A percentile compares a stretch with the other conserved stretches of the same genome.
Conservation (phyloP, 2,888 invertebrate species). For the Volucella inflata region DNA sequence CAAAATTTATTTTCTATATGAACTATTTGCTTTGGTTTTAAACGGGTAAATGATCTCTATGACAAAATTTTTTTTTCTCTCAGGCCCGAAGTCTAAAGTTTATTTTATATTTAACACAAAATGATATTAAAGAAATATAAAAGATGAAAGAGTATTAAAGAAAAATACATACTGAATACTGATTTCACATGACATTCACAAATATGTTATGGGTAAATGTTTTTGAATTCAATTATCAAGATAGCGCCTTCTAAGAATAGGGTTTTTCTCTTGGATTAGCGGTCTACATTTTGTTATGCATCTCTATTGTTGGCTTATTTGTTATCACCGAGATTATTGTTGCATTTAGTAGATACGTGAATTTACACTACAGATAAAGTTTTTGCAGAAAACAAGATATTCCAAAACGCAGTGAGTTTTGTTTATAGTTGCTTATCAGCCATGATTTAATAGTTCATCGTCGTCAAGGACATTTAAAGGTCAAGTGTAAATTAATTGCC, state of each 20-base stretch:
- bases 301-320: constrained; percentile 29
- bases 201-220: constrained; percentile 9
- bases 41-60: constrained; percentile 24
- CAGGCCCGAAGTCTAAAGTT: constrained; percentile 18
- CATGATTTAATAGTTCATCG: constrained; percentile 43
- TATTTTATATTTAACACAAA: constrained; percentile 3
- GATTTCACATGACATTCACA: neutral
- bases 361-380: constrained; percentile 47
- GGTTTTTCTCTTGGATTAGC: neutral
- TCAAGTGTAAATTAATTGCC: constrained; percentile 53
- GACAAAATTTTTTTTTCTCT: constrained; percentile 14
- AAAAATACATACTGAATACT: neutral
- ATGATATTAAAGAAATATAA: constrained; percentile 13
- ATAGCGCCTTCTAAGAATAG: constrained; percentile 15
- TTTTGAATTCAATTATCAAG: constrained; percentile 20
- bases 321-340: constrained; percentile 27
- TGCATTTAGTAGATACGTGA: constrained; percentile 41
- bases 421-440: constrained; percentile 40
- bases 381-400: constrained; percentile 12
- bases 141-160: constrained; percentile 1
- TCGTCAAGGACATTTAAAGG: constrained; percentile 62
- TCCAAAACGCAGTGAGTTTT: constrained; percentile 21
- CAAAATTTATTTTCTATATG: constrained; percentile 1
- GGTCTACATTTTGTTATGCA: constrained; percentile 1
- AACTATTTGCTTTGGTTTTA: neutral